Evolutionary conservation across 2,113 vertebrate genomes (phyloP).

Genomic region (Pelmatolapia mariae): DNA sequence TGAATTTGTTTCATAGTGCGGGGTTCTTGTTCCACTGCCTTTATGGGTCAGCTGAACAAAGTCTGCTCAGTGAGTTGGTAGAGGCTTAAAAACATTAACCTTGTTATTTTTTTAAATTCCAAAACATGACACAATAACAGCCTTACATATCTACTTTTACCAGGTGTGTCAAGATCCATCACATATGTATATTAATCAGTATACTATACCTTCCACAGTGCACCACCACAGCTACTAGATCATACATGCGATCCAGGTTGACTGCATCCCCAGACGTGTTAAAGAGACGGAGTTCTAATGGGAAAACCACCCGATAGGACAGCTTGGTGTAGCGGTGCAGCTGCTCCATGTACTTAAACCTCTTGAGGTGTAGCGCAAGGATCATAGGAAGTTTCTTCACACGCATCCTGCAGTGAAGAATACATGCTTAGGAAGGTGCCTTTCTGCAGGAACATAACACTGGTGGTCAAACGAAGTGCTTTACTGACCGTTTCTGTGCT

Average conservation of each 20-base stretch:
- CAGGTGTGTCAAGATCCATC: background rate
- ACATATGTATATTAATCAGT: background rate
- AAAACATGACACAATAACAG: background rate
- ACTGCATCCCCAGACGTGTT: constrained; percentile 91
- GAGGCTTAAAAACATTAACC: background rate
- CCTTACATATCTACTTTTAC: background rate
- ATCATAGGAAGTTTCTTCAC: constrained; percentile 98
- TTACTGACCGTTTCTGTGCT: constrained; percentile 90
- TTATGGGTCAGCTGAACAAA: background rate
- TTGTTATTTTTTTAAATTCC: background rate
- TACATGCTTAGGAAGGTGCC: background rate
- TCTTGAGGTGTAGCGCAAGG: constrained; percentile 93
- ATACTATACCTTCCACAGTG: constrained; percentile 88
- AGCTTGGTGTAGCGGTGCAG: constrained; percentile 95
- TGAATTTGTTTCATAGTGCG: background rate
- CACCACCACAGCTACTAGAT: constrained; percentile 92
- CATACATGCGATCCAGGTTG: constrained; percentile 96
- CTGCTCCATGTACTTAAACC: constrained; percentile 98
- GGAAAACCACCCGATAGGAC: constrained; percentile 93
- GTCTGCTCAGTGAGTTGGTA: background rate
- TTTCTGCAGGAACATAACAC: background rate
- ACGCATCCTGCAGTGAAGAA: constrained; percentile 80
- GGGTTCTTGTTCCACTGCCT: background rate
- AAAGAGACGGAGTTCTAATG: constrained; percentile 91
- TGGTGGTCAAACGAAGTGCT: background rate